phyloP scores from a whole-genome alignment of 2,113 vertebrate species.

The Tupaia chinensis region DNA sequence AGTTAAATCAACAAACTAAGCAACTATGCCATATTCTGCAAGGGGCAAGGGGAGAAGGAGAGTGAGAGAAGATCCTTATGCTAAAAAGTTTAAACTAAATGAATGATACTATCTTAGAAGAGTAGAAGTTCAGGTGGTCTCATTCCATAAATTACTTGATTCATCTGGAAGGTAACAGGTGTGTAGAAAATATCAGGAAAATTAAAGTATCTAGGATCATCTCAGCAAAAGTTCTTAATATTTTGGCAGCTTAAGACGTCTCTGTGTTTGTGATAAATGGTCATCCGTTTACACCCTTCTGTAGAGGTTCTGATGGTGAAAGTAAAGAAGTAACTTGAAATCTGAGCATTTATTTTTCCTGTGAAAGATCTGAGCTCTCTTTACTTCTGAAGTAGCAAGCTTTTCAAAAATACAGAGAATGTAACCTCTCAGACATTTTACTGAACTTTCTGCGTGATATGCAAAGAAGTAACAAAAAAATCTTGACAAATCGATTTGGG shows the following conservation, averaged over 20 bases:
- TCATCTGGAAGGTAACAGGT: neutral
- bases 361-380: neutral
- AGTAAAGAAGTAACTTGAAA: slow-evolving; percentile 53
- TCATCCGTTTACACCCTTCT: neutral
- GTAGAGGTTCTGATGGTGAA: neutral
- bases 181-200: neutral
- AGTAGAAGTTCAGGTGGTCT: neutral
- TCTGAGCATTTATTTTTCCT: neutral
- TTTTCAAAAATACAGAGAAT: slow-evolving; percentile 54
- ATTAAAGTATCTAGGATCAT: neutral
- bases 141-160: neutral
- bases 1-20: neutral
- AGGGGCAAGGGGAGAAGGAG: neutral
- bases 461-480: slow-evolving; percentile 43
- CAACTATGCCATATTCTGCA: neutral
- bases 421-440: slow-evolving; percentile 42
- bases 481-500: slow-evolving; percentile 38
- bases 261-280: neutral
- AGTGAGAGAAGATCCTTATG: neutral
- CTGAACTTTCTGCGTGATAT: slow-evolving; percentile 36
- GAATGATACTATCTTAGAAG: neutral
- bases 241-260: neutral
- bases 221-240: neutral
- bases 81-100: neutral
- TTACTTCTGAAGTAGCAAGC: slow-evolving; percentile 27